A percentile compares a stretch with the other conserved stretches of the same genome.
Conservation (phyloP, 2,888 invertebrate species). For the Notocelia uddmanniana region DNA sequence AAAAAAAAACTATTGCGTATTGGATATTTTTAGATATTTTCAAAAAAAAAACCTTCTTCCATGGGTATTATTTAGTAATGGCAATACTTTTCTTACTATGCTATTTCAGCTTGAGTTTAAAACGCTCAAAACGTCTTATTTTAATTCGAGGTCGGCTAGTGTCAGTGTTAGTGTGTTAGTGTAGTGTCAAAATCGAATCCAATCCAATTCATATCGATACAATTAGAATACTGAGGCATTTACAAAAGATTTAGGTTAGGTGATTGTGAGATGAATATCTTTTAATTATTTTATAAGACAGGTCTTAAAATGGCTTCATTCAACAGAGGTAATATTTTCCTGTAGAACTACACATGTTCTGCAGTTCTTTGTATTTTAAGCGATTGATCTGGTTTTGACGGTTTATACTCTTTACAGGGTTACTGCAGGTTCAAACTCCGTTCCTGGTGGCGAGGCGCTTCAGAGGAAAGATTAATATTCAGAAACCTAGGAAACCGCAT, state of each 20-base stretch:
- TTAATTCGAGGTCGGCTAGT: background rate
- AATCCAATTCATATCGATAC: too few species aligned
- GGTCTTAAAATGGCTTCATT: constrained; percentile 56
- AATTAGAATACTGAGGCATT: too few species aligned
- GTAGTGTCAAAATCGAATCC: background rate
- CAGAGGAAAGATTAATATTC: constrained; percentile 92
- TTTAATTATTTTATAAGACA: constrained; percentile 14
- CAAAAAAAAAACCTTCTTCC: background rate
- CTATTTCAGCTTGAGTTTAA: constrained; percentile 4
- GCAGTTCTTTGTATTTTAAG: constrained; percentile 7
- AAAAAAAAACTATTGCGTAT: too few species aligned
- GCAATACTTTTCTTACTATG: background rate
- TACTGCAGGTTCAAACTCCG: constrained; percentile 73
- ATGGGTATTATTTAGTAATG: background rate
- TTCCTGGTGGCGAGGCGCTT: constrained; percentile 87
- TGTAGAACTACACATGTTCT: background rate
- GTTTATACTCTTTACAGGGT: constrained; percentile 63
- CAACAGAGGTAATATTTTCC: constrained; percentile 58
- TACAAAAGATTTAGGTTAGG: background rate
- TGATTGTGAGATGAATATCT: constrained; percentile 7
- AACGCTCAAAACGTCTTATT: background rate
- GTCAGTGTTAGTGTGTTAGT: background rate
- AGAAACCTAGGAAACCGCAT: constrained; percentile 89
- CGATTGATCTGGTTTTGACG: background rate
- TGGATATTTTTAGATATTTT: background rate